phyloP scores from a whole-genome alignment of 2,113 vertebrate species.

The Nycticryphes semicollaris region DNA sequence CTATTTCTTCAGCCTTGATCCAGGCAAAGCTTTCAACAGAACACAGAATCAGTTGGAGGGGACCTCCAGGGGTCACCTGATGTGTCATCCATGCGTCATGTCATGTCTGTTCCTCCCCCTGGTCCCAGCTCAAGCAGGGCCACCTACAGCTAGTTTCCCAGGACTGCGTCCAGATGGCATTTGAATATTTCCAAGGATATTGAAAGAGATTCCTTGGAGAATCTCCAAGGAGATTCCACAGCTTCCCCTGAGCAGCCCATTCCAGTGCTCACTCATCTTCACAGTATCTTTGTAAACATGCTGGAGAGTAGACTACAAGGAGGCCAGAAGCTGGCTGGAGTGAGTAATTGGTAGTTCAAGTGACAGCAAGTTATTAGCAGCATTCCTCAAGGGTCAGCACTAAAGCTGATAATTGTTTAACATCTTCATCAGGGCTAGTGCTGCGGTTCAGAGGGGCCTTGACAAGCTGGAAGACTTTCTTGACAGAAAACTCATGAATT shows the following conservation, averaged over 20 bases:
- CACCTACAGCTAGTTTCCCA: neutral
- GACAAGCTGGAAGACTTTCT: neutral
- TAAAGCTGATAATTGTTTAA: neutral
- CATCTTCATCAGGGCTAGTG: neutral
- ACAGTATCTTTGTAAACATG: neutral
- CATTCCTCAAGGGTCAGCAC: neutral
- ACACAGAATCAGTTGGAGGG: neutral
- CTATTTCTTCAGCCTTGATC: neutral
- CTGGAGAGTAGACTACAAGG: neutral
- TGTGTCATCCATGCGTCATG: neutral
- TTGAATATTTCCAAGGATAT: neutral
- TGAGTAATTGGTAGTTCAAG: neutral
- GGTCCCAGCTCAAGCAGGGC: neutral
- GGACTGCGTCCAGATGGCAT: neutral
- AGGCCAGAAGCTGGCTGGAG: neutral
- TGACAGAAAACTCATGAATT: neutral
- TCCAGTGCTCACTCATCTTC: neutral
- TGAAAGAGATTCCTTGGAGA: no score
- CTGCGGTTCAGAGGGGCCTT: neutral
- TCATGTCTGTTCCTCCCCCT: neutral
- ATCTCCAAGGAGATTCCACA: neutral
- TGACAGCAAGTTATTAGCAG: neutral
- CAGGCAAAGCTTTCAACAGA: neutral
- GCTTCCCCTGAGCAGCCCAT: neutral
- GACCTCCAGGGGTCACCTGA: neutral